These are phyloP conservation scores for Diarsia rubi DNA, from an alignment of 2,888 invertebrate genomes.

Conservation along the genomic window DNA sequence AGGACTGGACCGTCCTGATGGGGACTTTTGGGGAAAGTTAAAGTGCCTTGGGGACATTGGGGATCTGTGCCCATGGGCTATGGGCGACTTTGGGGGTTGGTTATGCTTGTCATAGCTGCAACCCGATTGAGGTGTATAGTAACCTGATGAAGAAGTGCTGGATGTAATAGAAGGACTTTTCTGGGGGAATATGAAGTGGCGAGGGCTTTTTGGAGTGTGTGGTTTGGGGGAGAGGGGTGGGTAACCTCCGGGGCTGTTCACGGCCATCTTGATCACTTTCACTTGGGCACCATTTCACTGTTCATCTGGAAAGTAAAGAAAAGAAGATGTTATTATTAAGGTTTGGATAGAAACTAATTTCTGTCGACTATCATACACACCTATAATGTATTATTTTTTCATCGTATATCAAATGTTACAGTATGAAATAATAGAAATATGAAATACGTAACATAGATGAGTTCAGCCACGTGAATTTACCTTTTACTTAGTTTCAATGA, in stretches of 20 bases:
- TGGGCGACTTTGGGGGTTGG: constrained; percentile 87
- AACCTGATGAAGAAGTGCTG: constrained; percentile 90
- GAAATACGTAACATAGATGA: background rate
- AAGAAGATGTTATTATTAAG: constrained; percentile 18
- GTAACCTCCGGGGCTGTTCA: constrained; percentile 91
- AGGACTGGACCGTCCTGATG: constrained; percentile 86
- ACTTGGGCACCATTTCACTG: constrained; percentile 75
- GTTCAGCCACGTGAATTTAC: background rate
- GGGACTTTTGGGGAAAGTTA: constrained; percentile 89
- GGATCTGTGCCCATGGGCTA: constrained; percentile 90
- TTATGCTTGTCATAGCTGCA: constrained; percentile 87
- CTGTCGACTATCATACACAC: background rate
- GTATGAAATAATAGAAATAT: background rate
- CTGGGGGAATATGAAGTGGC: constrained; percentile 90
- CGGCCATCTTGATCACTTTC: constrained; percentile 86
- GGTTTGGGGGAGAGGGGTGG: constrained; percentile 90
- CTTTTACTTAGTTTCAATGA: background rate
- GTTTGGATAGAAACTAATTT: background rate
- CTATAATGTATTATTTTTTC: background rate
- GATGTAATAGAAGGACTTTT: constrained; percentile 90
- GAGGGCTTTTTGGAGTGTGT: constrained; percentile 90
- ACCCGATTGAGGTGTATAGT: constrained; percentile 90
- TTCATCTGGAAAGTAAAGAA: constrained; percentile 80
- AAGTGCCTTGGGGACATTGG: constrained; percentile 92
- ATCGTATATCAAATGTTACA: background rate